Evolutionary conservation across 2,888 invertebrate genomes (phyloP).

Genomic region (Chymomyza caudatula): DNA sequence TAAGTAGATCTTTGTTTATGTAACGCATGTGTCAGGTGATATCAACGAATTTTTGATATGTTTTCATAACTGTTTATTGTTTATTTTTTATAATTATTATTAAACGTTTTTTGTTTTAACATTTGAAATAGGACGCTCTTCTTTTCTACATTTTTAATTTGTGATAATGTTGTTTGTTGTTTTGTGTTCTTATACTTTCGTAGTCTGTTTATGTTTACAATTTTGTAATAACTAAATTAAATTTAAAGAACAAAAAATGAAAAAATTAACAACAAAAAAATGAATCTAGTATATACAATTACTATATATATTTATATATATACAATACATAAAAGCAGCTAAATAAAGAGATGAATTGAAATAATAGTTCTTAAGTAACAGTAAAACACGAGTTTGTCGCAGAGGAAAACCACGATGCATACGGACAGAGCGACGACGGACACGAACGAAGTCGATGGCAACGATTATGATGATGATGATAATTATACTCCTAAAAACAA

Average conservation of each 20-base stretch:
- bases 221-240: constrained; percentile 22
- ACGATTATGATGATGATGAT: constrained; percentile 62
- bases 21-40: constrained; percentile 68
- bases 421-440: constrained; percentile 24
- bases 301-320: constrained; percentile 38
- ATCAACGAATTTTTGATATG: constrained; percentile 69
- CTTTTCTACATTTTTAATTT: constrained; percentile 2
- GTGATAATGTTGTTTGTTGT: constrained; percentile 5
- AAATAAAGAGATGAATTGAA: constrained; percentile 56
- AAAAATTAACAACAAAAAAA: neutral
- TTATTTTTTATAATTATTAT: constrained; percentile 1
- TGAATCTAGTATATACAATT: constrained; percentile 4
- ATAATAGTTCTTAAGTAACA: constrained; percentile 58
- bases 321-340: constrained; percentile 34
- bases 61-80: neutral
- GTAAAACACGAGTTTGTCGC: neutral
- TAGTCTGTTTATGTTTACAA: constrained; percentile 38
- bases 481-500: constrained; percentile 63
- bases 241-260: constrained; percentile 29
- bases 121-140: neutral
- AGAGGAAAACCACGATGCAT: constrained; percentile 21
- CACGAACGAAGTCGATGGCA: constrained; percentile 33
- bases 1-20: constrained; percentile 59
- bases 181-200: constrained; percentile 52
- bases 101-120: constrained; percentile 8